These are phyloP conservation scores for Stenchaetothrips biformis DNA, from an alignment of 2,888 invertebrate species.

Conservation along the genomic window DNA sequence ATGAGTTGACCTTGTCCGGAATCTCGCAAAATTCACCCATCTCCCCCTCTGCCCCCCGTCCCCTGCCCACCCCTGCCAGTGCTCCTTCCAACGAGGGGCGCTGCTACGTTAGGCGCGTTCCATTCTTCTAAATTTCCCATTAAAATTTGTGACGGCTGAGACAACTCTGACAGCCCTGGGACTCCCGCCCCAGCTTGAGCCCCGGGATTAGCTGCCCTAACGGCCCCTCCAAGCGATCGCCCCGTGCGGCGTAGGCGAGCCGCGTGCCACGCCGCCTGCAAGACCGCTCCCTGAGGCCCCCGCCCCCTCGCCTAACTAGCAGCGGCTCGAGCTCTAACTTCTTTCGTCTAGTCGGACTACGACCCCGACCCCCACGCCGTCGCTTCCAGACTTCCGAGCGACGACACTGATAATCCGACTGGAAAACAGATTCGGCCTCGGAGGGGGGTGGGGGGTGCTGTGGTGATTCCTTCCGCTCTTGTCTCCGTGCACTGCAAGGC, in stretches of 20 bases:
- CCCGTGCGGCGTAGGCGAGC: neutral
- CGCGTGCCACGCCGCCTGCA: neutral
- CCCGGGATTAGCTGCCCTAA: slow-evolving; percentile 11
- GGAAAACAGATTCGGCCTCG: neutral
- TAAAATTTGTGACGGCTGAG: slow-evolving; percentile 18
- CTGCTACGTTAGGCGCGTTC: neutral
- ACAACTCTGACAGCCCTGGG: neutral
- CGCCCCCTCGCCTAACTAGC: neutral
- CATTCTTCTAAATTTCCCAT: slow-evolving; percentile 22
- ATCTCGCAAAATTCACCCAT: neutral
- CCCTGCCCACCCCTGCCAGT: neutral
- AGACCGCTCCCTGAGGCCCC: neutral
- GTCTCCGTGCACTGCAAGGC: neutral
- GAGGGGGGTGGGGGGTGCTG: neutral
- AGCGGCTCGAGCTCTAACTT: too few species aligned
- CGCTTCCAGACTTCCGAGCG: too few species aligned
- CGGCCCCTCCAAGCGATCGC: slow-evolving; percentile 11
- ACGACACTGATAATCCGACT: neutral
- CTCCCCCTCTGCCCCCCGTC: neutral
- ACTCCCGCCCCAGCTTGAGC: neutral
- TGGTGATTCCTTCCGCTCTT: neutral
- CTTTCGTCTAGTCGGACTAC: too few species aligned
- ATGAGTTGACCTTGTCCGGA: neutral
- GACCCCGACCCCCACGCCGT: too few species aligned
- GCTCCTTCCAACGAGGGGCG: neutral